Evolutionary conservation across 2,797 vertebrate species (phyloP), one percentile per base, ranked within the genome.

Genomic region (Strix occidentalis): DNA sequence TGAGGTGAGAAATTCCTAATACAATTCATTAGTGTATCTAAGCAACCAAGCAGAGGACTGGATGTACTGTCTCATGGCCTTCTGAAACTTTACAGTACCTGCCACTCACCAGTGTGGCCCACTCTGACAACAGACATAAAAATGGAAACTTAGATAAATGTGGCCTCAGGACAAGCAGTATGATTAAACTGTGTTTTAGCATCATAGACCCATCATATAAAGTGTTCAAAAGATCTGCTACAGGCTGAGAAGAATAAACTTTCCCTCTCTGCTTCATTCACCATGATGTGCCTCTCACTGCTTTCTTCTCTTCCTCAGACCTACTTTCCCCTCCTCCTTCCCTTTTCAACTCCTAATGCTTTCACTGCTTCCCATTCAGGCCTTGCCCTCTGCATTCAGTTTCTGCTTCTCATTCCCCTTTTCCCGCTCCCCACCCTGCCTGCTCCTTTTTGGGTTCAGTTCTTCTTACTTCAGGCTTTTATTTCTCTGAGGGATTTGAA

Each of bases 351-450:
- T 92, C 63, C 76, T 65, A 91, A 69, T 92, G 96, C 93, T 97
- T 97, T 97, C 93, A 95, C 76, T 96, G 93, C 84, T 91, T 92
- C 79, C 79, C 79, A 97, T 97, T 96, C 94, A 97, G 79, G 33
- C 84, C 31, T 92, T 96, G 95, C 95, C 95, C 94, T 96, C 75
- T 96, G 84, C 84, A 96, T 97, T 97, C 94, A 96, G 65, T 87
- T 96, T 92, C 84, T 97, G 82, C 76, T 95, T 97, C 96, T 97
- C 90, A 96, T 95, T 96, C 96, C 94, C 96, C 92, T 96, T 96
- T 95, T 93, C 93, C 92, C 14, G 0, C 76, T 96, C 68, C 92
- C 94, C 89, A 48, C 92, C 89, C 95, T 96, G 94, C 76, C 92
- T 88, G 76, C 75, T 91, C 84, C 86, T 94, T 89, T 96, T 84